A percentile compares a stretch with the other conserved stretches of the same genome.
Conservation (phyloP, 2,113 vertebrate genomes). For the Bubo scandiacus region DNA sequence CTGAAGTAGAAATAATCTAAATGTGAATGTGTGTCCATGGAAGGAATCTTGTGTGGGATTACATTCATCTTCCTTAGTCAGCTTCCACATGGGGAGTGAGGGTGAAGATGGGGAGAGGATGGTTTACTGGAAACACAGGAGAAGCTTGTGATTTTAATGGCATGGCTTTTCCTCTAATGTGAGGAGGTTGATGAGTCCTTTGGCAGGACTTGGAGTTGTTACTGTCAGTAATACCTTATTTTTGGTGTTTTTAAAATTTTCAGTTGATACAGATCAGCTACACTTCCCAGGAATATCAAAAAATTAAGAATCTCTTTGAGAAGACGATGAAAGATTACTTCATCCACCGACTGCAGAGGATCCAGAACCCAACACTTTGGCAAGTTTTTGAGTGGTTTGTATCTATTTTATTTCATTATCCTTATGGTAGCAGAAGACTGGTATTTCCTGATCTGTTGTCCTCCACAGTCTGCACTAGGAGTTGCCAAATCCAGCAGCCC, state of each 20-base stretch:
- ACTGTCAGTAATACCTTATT: neutral
- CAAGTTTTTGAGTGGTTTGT: slow-evolving; percentile 84
- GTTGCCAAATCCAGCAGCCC: neutral
- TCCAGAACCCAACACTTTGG: slow-evolving; percentile 85
- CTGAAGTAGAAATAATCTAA: neutral
- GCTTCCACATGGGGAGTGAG: neutral
- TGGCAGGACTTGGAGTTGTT: neutral
- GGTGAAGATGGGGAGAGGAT: neutral
- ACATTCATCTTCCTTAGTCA: neutral
- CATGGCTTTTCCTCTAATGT: neutral
- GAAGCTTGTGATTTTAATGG: neutral
- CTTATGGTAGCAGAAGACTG: neutral
- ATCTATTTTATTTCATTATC: neutral
- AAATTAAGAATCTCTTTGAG: slow-evolving; percentile 72
- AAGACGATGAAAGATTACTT: slow-evolving; percentile 75
- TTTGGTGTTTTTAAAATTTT: neutral
- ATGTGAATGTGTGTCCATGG: accelerated
- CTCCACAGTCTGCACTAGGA: neutral
- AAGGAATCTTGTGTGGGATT: neutral
- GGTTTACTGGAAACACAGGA: neutral
- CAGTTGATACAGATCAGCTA: slow-evolving; percentile 74
- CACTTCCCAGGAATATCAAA: slow-evolving; percentile 56
- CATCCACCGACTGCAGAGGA: slow-evolving; percentile 79
- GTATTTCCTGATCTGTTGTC: neutral
- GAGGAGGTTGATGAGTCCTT: neutral